Base-by-base conservation (phyloP, 2,797 vertebrate genomes). In the Phataginus tetradactyla region DNA sequence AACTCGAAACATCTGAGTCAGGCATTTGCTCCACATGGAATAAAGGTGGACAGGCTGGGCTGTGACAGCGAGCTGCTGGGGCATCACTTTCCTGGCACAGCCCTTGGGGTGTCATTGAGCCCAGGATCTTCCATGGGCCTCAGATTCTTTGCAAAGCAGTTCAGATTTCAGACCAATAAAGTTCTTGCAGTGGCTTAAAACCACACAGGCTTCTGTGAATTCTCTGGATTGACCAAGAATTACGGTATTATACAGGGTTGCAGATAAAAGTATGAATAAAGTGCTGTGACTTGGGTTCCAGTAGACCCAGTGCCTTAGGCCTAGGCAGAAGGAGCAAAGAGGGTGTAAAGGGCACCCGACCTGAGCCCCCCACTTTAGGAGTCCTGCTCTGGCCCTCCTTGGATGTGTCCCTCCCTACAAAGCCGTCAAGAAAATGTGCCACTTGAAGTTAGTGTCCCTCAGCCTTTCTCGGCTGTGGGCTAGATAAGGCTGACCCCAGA, bases 131-230 rank as follows among this genome's bases (percentile, higher is more conserved):
- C 25, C 13, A 14, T 25, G 9, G 51, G 20, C 71, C 9, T 86
- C 23, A 89, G 49, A 37, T 27, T 25, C 3, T 29, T 77, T 91
- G 61, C 39, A 87, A 15, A 63, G 51, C 68, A 57, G 17, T 63
- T 95, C 39, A 68, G 14, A 27, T 85, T 80, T 71, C 17, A 59
- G 20, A 86, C 9, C 34, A 81, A 91, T 90, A 27, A 92, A 78
- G 61, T 53, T 90, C 64, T 45, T 81, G 37, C 25, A 64, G 7
- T 57, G n/a, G 15, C 49, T 92, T 64, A 90, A 61, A 88, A 77
- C 6, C n/a, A 72, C 6, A 45, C 5, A 86, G 21, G 21, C 42
- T 69, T 89, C 55, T 88, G 34, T 66, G 37, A 83, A 80, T 77
- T 92, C 29, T 80, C 75, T 49, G 3, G 18, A 92, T 37, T 3